phyloP scores from a whole-genome alignment of 1,140 invertebrate species.

The Choristoneura fumiferana region DNA sequence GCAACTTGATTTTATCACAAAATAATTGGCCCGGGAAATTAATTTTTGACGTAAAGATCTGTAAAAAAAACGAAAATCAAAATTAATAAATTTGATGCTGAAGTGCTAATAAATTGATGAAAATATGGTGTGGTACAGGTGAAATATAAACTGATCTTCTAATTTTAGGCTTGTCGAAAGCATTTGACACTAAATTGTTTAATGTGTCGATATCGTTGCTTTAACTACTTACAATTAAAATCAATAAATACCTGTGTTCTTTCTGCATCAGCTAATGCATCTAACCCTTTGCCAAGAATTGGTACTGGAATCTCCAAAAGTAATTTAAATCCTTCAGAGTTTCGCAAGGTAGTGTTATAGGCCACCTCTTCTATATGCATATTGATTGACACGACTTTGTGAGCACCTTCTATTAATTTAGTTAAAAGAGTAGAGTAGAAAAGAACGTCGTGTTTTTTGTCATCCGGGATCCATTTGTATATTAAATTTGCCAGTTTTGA shows the following conservation, averaged over 20 bases:
- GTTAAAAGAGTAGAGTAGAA: conserved; percentile 66
- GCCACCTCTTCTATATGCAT: conserved; percentile 62
- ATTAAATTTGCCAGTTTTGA: conserved; percentile 53
- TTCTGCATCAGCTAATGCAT: conserved; percentile 65
- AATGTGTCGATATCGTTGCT: not conserved
- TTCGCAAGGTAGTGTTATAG: conserved; percentile 53
- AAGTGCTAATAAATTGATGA: too few species aligned
- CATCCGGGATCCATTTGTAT: conserved; percentile 47
- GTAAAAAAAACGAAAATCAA: conserved; percentile 24
- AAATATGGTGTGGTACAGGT: too few species aligned
- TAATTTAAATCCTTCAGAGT: conserved; percentile 55
- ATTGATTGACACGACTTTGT: conserved; percentile 54
- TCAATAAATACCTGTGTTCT: conserved; percentile 59
- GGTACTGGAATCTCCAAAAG: conserved; percentile 43
- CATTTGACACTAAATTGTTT: not conserved
- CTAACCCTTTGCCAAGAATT: conserved; percentile 58
- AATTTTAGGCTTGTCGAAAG: not conserved
- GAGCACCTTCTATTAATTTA: conserved; percentile 57
- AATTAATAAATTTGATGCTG: too few species aligned
- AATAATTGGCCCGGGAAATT: conserved; percentile 62
- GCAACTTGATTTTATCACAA: conserved; percentile 69
- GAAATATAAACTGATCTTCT: not conserved
- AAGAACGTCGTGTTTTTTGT: conserved; percentile 47
- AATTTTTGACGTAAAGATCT: conserved; percentile 66
- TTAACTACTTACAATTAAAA: conserved; percentile 3